Percentiles rank a stretch among this genome's conserved stretches.
Evolutionary conservation across 2,888 invertebrate species (phyloP).

Genomic region (Odontocolon sp.): DNA sequence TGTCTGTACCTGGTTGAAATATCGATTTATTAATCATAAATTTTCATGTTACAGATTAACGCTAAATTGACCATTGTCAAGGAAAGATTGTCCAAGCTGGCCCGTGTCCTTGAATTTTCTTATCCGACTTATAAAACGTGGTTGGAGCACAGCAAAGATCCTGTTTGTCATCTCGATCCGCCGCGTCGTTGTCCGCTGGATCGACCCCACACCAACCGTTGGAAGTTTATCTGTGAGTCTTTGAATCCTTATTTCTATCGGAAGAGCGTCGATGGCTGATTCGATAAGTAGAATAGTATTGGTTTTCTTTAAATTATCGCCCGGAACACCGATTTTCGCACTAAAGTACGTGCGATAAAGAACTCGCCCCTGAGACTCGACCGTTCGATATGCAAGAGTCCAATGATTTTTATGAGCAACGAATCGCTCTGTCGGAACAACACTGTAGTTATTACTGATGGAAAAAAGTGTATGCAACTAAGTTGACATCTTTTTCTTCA

Average conservation of each 20-base stretch:
- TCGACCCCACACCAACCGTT: constrained; percentile 75
- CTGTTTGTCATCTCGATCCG: constrained; percentile 75
- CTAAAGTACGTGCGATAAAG: not conserved
- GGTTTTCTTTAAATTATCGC: not conserved
- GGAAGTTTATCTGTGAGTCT: constrained; percentile 79
- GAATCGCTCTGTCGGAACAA: not conserved
- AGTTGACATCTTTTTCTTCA: constrained; percentile 36
- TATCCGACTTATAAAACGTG: constrained; percentile 77
- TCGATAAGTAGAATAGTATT: not conserved
- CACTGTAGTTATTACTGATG: not conserved
- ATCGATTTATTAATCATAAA: too few species aligned
- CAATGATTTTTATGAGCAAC: constrained; percentile 11
- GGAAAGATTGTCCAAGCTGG: constrained; percentile 74
- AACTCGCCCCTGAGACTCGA: not conserved
- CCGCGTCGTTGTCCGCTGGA: constrained; percentile 72
- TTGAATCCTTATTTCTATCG: not conserved
- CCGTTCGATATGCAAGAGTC: constrained; percentile 7
- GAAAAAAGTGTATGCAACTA: constrained; percentile 39
- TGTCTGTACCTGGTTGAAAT: too few species aligned
- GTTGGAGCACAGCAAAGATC: constrained; percentile 72
- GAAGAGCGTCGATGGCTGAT: not conserved
- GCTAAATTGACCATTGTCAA: constrained; percentile 72
- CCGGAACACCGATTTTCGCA: not conserved
- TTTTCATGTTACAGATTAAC: constrained; percentile 68
- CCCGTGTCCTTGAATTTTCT: constrained; percentile 75